Evolutionary conservation across 2,113 vertebrate genomes (phyloP), one percentile per base, ranked within the genome.

Genomic region (Corynorhinus townsendii): DNA sequence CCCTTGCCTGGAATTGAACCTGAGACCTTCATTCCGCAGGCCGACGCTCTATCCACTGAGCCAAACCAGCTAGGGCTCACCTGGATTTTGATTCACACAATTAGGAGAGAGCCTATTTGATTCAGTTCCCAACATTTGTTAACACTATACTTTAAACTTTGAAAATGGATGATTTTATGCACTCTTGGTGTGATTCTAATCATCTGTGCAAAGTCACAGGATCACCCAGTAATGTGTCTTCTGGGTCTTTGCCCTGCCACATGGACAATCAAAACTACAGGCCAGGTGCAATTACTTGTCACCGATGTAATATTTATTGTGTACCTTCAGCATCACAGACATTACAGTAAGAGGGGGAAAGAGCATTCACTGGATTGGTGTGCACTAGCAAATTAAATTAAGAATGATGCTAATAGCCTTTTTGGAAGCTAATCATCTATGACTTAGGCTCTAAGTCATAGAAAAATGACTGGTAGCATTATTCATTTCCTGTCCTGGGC

Each of bases 161-260:
- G 28, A 49, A 92, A 91, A 90, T 83, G 66, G 81, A 24, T 89
- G 93, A 2, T 69, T 95, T 89, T 76, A 47, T 28, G 85, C 68
- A 47, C 40, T 38, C 38, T 43, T 73, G 20, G 69, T 86, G 68
- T 69, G 20, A 59, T 59, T 72, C 24, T 64, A 38, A 35, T 56
- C 15, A 52, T 38, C 54, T 88, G 30, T 52, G 17, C 91, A 76
- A 90, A 82, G 40, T 81, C 66, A 79, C 1, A 40, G 71, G 87
- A 49, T 66, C 82, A 73, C 5, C 43, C 47, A 35, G 11, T 52
- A 56, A 38, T 35, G 35, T 69, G n/a, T 87, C 76, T 91, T 81
- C 72, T 85, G 47, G 15, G 20, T 79, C 68, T 88, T 59, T 54
- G 14, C n/a, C 24, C 72, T 92, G n/a, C 47, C 14, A 10, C 11